Evolutionary conservation across 2,797 vertebrate species (phyloP), one percentile per base, ranked within the genome.

Genomic region (Channa striata): DNA sequence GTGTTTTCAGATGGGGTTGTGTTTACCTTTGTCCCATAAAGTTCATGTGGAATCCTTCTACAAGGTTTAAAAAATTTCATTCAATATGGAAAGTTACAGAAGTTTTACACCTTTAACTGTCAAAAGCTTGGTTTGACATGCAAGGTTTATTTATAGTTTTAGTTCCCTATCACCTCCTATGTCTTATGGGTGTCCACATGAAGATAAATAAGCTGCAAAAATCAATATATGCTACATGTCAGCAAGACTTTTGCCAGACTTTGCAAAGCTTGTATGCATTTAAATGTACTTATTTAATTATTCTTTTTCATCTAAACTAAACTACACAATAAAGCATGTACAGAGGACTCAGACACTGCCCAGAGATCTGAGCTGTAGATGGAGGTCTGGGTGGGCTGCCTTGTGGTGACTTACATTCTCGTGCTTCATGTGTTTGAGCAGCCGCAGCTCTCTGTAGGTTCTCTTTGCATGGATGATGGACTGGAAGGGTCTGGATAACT

Each of bases 401-500:
- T 60, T 33, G n/a, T 46, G 68, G 33, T 10, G 60, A 96, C 97
- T 98, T 80, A 99, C 98, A 8, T 99, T 99, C 90, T 99, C 98
- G 0, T 99, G 98, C 77, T 99, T 99, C 97, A 99, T 99, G 87
- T 99, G 97, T 85, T 99, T 99, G 48, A 99, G 96, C 30, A 99
- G 94, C 54, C 97, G 95, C 37, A 99, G 93, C 79, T 99, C 98
- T 79, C 97, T 90, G 93, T 99, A 99, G 21, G 98, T 99, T 85
- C 98, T 96, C 80, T 99, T 99, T 84, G 98, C 97, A 0, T 99
- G 98, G 86, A 99, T 99, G 90, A 98, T 96, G 76, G 98, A 99
- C 92, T 99, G 98, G 91, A 99, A 99, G 0, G 98, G 98, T 51
- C 98, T 93, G 17, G 97, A 99, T 54, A 99, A 91, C 91, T 99